These are phyloP conservation scores for Xiphophorus hellerii DNA, from an alignment of 2,113 vertebrate species.

Conservation along the genomic window DNA sequence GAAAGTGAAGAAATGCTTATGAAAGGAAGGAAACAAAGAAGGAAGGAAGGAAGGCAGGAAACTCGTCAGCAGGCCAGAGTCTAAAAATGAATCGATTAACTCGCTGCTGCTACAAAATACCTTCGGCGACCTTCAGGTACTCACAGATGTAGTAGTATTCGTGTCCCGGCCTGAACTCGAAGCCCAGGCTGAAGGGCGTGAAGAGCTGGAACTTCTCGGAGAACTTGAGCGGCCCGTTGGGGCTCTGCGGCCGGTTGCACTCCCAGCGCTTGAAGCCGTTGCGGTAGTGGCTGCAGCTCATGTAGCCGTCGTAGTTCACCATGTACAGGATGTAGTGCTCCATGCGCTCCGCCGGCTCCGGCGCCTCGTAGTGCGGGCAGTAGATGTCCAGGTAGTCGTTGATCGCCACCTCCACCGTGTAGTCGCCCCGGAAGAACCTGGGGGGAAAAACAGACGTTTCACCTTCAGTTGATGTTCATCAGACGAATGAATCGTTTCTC, in stretches of 20 bases:
- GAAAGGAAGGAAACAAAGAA: too few species aligned
- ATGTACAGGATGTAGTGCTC: constrained; percentile 94
- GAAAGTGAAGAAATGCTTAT: too few species aligned
- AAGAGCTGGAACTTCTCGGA: constrained; percentile 98
- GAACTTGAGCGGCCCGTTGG: constrained; percentile 91
- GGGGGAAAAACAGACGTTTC: not conserved
- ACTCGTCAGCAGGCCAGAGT: too few species aligned
- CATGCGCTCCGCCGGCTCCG: constrained; percentile 82
- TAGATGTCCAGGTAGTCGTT: constrained; percentile 98
- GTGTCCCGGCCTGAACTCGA: constrained; percentile 94
- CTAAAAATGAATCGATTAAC: too few species aligned
- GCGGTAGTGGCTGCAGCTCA: constrained; percentile 88
- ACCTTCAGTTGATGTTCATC: not conserved
- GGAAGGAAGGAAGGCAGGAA: too few species aligned
- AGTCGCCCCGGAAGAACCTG: constrained; percentile 90
- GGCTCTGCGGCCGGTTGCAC: constrained; percentile 90
- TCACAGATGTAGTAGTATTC: constrained; percentile 98
- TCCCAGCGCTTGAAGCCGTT: constrained; percentile 97
- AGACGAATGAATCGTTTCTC: too few species aligned
- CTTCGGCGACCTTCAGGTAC: constrained; percentile 52
- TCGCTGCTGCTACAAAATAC: too few species aligned
- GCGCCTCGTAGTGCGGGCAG: constrained; percentile 91
- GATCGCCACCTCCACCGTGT: constrained; percentile 94
- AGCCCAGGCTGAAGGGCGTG: constrained; percentile 96
- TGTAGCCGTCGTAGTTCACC: constrained; percentile 93